A percentile compares a stretch with the other conserved stretches of the same genome.
Evolutionary conservation across 1,140 invertebrate genomes (phyloP).

Genomic region (Oryctes rhinoceros): DNA sequence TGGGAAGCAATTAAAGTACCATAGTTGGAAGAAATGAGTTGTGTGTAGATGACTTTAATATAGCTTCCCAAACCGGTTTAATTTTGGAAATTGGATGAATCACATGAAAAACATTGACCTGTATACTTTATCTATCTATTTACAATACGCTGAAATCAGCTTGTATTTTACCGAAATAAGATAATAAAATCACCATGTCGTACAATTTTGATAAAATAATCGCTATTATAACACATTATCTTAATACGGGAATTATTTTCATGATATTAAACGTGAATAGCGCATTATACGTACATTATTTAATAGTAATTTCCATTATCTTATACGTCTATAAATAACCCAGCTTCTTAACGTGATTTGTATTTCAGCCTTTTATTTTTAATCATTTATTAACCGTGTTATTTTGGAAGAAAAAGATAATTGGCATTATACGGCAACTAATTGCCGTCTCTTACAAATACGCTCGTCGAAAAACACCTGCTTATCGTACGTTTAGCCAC

Average conservation of each 20-base stretch:
- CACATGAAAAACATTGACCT: not conserved
- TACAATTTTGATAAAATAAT: not conserved
- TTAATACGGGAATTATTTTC: constrained; percentile 9
- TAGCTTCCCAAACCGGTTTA: too few relatives aligned
- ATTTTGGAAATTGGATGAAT: too few relatives aligned
- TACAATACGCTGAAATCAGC: not conserved
- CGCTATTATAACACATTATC: not conserved
- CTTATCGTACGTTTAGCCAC: too few relatives aligned
- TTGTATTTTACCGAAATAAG: not conserved
- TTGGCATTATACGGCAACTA: too few relatives aligned
- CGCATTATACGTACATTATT: not conserved
- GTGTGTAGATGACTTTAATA: too few relatives aligned
- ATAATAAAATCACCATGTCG: not conserved
- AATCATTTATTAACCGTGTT: not conserved
- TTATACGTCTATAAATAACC: not conserved
- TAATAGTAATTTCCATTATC: not conserved
- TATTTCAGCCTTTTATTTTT: constrained; percentile 3
- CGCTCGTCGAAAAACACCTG: too few relatives aligned
- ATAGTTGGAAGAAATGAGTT: too few relatives aligned
- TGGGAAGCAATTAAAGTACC: too few relatives aligned
- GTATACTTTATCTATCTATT: not conserved
- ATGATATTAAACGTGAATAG: not conserved
- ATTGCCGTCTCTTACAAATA: too few relatives aligned
- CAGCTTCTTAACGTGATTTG: too few relatives aligned
- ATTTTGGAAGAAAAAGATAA: not conserved